These are phyloP conservation scores for Mustelus asterias DNA, from an alignment of 2,113 vertebrate genomes.

Conservation along the genomic window DNA sequence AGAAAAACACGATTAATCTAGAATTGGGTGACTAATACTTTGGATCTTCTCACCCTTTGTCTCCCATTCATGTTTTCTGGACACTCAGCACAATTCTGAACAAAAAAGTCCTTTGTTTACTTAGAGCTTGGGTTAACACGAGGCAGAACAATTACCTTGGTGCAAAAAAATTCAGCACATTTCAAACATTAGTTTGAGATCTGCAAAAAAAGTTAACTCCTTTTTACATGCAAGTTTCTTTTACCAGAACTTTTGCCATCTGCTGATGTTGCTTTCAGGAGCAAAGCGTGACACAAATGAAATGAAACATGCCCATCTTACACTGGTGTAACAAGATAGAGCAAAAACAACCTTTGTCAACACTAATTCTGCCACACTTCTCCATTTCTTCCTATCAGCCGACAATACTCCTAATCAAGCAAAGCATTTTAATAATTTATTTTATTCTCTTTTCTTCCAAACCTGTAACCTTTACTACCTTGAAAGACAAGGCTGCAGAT, in stretches of 20 bases:
- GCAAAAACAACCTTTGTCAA: neutral
- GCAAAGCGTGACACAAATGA: neutral
- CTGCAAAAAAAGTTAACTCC: neutral
- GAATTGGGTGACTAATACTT: neutral
- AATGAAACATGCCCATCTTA: neutral
- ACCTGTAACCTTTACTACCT: too few species aligned
- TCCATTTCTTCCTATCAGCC: neutral
- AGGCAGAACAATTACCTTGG: slow-evolving; percentile 6
- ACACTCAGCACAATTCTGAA: slow-evolving; percentile 24
- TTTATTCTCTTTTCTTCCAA: neutral
- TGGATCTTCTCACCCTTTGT: slow-evolving; percentile 10
- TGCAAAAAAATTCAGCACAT: neutral
- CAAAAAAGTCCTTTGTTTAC: neutral
- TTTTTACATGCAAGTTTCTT: neutral
- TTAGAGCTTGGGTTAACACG: neutral
- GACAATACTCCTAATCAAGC: neutral
- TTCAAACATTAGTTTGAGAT: neutral
- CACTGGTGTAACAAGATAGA: too few species aligned
- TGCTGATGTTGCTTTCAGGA: neutral
- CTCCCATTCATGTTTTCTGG: neutral
- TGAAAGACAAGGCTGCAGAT: too few species aligned
- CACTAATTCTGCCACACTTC: neutral
- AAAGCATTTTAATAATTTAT: neutral
- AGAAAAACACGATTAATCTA: neutral
- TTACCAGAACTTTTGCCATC: neutral